Evolutionary conservation across 2,113 vertebrate species (phyloP).

Genomic region (Callorhinus ursinus): DNA sequence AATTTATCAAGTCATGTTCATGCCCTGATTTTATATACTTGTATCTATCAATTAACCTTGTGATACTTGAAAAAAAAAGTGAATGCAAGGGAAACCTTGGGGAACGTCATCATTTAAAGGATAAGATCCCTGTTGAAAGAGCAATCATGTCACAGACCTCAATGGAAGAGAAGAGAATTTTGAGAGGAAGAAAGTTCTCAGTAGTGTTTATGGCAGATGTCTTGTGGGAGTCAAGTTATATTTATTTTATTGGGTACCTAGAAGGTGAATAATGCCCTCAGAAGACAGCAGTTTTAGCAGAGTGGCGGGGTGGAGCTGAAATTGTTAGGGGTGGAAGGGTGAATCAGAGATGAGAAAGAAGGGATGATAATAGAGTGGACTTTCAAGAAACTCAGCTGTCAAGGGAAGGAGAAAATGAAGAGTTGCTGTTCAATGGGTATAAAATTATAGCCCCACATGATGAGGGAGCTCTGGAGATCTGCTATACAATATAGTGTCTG

Average conservation of each 20-base stretch:
- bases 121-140: background rate
- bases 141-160: background rate
- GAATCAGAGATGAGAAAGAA: background rate
- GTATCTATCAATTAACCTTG: constrained; percentile 95
- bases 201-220: background rate
- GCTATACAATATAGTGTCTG: background rate
- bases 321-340: background rate
- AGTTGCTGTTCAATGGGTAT: background rate
- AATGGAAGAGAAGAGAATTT: background rate
- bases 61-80: constrained; percentile 91
- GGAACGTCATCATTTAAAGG: background rate
- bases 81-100: background rate
- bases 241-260: background rate
- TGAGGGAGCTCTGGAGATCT: background rate
- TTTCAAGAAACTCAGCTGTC: background rate
- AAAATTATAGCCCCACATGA: no score
- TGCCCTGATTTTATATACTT: constrained; percentile 93
- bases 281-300: background rate
- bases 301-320: background rate
- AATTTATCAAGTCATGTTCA: constrained; percentile 95
- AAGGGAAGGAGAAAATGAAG: background rate
- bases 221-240: background rate
- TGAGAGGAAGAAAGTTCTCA: background rate
- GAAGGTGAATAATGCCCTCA: background rate
- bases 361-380: background rate